These are phyloP conservation scores for Fopius arisanus DNA, from an alignment of 1,140 invertebrate genomes.

Conservation along the genomic window DNA sequence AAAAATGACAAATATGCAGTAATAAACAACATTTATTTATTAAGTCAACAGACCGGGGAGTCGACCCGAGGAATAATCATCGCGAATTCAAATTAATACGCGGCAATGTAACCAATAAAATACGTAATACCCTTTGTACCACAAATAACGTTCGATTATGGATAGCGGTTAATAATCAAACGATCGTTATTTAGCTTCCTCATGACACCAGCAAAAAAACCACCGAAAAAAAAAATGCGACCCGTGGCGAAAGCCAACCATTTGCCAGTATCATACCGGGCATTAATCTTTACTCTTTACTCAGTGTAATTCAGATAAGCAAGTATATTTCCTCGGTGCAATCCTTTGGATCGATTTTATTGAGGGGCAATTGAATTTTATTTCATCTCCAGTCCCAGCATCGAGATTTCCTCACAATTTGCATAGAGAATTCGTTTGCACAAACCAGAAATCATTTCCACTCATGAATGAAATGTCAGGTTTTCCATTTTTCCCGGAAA, in stretches of 20 bases:
- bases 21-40: background rate
- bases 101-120: background rate
- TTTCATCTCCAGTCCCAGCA: background rate
- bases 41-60: background rate
- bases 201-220: background rate
- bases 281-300: conserved; percentile 3
- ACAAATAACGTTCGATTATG: background rate
- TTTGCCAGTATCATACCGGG: background rate
- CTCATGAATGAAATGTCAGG: too few relatives aligned
- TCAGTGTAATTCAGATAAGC: background rate
- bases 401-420: too few relatives aligned
- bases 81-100: background rate
- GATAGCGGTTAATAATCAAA: background rate
- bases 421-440: too few relatives aligned
- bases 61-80: background rate
- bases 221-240: background rate
- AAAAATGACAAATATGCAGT: too few relatives aligned
- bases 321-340: background rate
- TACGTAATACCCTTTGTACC: background rate
- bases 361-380: background rate
- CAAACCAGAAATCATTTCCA: too few relatives aligned
- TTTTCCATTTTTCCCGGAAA: too few relatives aligned
- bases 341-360: background rate
- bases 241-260: background rate
- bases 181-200: background rate